phyloP scores from a whole-genome alignment of 2,888 invertebrate species.

The Timema podura region DNA sequence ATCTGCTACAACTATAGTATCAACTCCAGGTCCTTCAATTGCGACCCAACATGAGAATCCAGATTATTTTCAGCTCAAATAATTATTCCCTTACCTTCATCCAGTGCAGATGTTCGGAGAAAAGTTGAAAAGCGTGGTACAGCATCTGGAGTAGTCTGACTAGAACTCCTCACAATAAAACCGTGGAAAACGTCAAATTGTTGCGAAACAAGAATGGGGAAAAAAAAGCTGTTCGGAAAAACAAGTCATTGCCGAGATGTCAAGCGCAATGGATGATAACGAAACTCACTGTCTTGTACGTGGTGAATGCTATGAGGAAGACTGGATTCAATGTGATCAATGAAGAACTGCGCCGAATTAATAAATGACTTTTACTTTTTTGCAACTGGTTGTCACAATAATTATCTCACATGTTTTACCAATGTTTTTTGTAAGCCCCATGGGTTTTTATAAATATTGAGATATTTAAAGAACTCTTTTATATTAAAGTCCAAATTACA shows the following conservation, averaged over 20 bases:
- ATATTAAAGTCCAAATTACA: slow-evolving; percentile 11
- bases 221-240: not conserved
- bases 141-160: not conserved
- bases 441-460: not conserved
- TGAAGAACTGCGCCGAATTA: not conserved
- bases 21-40: not conserved
- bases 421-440: not conserved
- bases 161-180: not conserved
- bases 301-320: slow-evolving; percentile 2
- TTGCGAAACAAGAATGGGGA: not conserved
- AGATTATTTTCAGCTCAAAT: not conserved
- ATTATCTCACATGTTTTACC: not conserved
- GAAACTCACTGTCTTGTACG: not conserved
- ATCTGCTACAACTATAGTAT: not conserved
- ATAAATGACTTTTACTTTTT: not conserved
- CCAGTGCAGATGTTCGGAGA: not conserved
- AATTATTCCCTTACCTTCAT: not conserved
- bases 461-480: not conserved
- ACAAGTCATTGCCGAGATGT: not conserved
- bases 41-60: not conserved
- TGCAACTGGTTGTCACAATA: not conserved
- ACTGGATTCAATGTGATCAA: not conserved
- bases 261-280: not conserved
- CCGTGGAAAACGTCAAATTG: not conserved
- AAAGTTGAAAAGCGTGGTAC: not conserved